Percentiles rank a stretch among this genome's conserved stretches.
Conservation (phyloP, 2,888 invertebrate species). For the Erebia aethiops region DNA sequence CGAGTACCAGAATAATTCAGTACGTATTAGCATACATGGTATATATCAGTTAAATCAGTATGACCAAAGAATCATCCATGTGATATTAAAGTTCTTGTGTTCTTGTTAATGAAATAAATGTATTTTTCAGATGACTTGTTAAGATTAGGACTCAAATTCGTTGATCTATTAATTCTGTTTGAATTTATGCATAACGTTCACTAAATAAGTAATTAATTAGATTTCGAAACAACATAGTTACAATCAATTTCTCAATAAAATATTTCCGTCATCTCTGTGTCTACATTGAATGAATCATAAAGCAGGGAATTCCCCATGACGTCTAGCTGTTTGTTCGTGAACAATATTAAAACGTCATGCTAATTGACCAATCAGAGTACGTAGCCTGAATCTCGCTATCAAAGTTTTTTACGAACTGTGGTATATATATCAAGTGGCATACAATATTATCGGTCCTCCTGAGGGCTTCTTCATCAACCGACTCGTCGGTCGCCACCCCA, state of each 20-base stretch:
- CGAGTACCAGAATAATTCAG: not conserved
- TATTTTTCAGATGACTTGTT: too few species aligned
- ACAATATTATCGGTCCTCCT: slow-evolving; percentile 14
- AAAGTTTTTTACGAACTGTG: slow-evolving; percentile 7
- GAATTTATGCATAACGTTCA: too few species aligned
- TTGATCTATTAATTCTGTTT: too few species aligned
- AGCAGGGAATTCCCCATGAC: not conserved
- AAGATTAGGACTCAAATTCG: too few species aligned
- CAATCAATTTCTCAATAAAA: not conserved
- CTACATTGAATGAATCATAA: not conserved
- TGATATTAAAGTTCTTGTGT: too few species aligned
- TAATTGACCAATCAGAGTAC: slow-evolving; percentile 9
- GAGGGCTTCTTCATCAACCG: slow-evolving; percentile 23
- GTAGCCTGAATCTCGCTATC: slow-evolving; percentile 23
- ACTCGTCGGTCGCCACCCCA: slow-evolving; percentile 25
- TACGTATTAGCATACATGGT: too few species aligned
- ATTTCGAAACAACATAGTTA: too few species aligned
- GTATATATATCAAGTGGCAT: slow-evolving; percentile 10
- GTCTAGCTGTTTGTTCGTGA: not conserved
- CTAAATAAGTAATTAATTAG: too few species aligned
- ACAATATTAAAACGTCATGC: not conserved
- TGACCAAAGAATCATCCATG: too few species aligned
- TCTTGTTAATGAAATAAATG: too few species aligned
- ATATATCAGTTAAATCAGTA: too few species aligned
- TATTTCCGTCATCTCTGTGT: not conserved